phyloP scores from a whole-genome alignment of 2,113 vertebrate genomes.

The Pteropus alecto region DNA sequence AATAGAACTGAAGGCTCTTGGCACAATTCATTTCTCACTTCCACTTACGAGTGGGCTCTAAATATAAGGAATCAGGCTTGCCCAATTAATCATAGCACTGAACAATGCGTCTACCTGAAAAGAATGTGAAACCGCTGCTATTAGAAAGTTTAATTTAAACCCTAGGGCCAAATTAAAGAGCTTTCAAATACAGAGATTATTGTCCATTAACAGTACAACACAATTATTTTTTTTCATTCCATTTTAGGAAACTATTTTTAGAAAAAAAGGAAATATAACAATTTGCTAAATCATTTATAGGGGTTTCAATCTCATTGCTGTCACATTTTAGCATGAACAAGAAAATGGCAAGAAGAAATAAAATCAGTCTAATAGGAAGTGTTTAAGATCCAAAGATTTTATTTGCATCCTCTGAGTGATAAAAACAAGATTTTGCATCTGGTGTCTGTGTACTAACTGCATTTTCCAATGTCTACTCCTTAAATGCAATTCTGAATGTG shows the following conservation, averaged over 20 bases:
- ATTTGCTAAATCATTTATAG: slow-evolving; percentile 6
- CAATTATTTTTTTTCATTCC: background rate
- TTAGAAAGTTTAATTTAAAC: slow-evolving; percentile 57
- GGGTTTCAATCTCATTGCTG: background rate
- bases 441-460: background rate
- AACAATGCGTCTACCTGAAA: slow-evolving; percentile 54
- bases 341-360: background rate
- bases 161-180: slow-evolving; percentile 38
- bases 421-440: background rate
- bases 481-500: background rate
- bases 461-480: background rate
- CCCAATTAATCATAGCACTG: slow-evolving; percentile 53
- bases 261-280: background rate
- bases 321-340: background rate
- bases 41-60: slow-evolving; percentile 69
- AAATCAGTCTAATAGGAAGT: background rate
- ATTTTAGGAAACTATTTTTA: slow-evolving; percentile 48
- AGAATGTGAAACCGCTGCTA: slow-evolving; percentile 52
- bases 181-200: slow-evolving; percentile 24
- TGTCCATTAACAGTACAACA: background rate
- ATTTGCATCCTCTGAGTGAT: slow-evolving; percentile 23
- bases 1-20: slow-evolving; percentile 62
- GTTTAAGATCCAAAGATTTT: background rate
- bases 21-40: slow-evolving; percentile 69
- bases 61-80: slow-evolving; percentile 60